Evolutionary conservation across 1,140 invertebrate genomes (phyloP).

Genomic region (Phenacoccus solenopsis): DNA sequence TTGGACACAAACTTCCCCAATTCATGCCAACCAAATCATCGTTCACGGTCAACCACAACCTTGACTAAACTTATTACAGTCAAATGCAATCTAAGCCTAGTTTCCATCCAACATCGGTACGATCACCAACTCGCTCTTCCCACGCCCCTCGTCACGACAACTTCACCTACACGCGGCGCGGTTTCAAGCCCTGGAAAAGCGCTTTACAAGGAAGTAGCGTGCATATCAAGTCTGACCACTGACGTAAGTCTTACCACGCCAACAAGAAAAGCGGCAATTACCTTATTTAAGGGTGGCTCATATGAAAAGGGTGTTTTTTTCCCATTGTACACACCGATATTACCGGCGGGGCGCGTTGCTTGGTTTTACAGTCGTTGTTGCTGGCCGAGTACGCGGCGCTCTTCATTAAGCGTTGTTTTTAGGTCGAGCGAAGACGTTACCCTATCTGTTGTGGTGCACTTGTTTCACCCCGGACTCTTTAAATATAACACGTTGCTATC

Average conservation of each 20-base stretch:
- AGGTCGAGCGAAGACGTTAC: background rate
- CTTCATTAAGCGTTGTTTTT: background rate
- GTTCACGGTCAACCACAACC: too few relatives aligned
- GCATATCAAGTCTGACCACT: slow-evolving; percentile 1
- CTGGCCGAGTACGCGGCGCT: background rate
- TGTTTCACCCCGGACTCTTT: too few relatives aligned
- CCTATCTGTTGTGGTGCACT: background rate
- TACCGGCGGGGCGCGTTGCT: background rate
- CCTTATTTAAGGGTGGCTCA: background rate
- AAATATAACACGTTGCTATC: background rate
- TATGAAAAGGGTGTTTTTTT: background rate
- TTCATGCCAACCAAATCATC: too few relatives aligned
- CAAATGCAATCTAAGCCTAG: too few relatives aligned
- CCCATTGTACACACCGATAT: too few relatives aligned
- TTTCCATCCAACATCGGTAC: too few relatives aligned
- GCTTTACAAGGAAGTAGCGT: background rate
- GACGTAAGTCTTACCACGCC: background rate
- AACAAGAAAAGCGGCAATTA: background rate
- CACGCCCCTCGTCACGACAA: too few relatives aligned
- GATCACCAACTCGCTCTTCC: too few relatives aligned
- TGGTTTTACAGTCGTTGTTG: background rate
- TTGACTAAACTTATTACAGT: too few relatives aligned
- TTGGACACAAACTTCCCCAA: too few relatives aligned
- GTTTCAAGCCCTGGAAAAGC: background rate
- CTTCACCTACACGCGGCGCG: too few relatives aligned